Evolutionary conservation across 2,888 invertebrate genomes (phyloP), one percentile per base, ranked within the genome.

Genomic region (Nineta flava): DNA sequence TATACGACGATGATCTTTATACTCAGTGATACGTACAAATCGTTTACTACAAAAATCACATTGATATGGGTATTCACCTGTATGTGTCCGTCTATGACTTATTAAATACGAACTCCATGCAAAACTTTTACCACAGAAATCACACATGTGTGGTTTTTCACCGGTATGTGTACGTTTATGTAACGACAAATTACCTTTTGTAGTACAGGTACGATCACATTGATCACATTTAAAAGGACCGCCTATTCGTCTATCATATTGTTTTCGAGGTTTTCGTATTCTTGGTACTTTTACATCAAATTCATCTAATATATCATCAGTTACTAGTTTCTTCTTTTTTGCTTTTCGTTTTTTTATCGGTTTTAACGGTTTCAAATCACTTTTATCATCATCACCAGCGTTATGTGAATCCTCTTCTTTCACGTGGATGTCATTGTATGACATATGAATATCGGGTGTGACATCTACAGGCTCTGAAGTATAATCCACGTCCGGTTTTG

Each of bases 21-120:
- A 21, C 26, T 44, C 44, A 21, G 44, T 44, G 21, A 44, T 19
- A 13, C 44, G 44, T 21, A 44, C 44, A 26, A 44, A 44, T 9
- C 21, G 44, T 0, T 70, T 66, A 53, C 66, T 65, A 48, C 72
- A 72, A 1, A 70, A 68, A 2, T 67, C 62, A 17, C 72, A 72
- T 0, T 57, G 47, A 46, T 61, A 72, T 0, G 72, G 71, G 1
- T 65, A 59, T 50, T 72, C 72, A 50, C 71, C 71, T 0, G 69
- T 62, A 45, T 72, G 72, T 0, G 67, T 70, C 9, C 49, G 31
- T 9, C 31, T 16, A 12, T 49, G 49, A 15, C 41, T 49, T 31
- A 31, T 44, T 38, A 49, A 35, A 49, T 41, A 31, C 6, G 38
- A 35, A 12, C 44, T 51, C 55, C 55, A 19, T 4, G 26, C 40